A percentile compares a stretch with the other conserved stretches of the same genome.
phyloP scores from a whole-genome alignment of 2,888 invertebrate genomes.

The Stenolophus ochropezus region DNA sequence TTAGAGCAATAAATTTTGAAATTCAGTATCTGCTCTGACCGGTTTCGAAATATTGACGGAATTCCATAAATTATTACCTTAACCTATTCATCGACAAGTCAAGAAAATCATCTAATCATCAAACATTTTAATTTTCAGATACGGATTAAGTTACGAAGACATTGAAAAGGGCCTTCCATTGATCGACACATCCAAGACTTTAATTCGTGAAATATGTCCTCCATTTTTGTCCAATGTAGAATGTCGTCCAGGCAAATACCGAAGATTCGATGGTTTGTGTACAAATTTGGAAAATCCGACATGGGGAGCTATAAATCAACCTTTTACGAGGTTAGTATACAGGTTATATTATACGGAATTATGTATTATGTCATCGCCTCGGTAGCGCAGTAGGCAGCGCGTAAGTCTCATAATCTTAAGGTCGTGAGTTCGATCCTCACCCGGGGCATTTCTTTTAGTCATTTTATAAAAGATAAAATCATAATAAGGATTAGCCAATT shows the following conservation, averaged over 20 bases:
- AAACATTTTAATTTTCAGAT: conserved; percentile 79
- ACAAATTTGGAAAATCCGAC: conserved; percentile 92
- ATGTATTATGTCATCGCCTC: conserved; percentile 74
- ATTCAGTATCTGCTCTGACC: no score
- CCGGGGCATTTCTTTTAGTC: conserved; percentile 80
- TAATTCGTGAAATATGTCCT: conserved; percentile 90
- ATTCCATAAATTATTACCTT: no score
- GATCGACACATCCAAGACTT: conserved; percentile 91
- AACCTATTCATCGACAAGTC: no score
- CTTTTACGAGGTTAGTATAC: conserved; percentile 83
- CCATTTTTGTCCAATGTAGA: conserved; percentile 91
- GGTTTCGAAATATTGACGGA: no score
- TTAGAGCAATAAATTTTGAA: no score
- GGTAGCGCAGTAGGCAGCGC: conserved; percentile 93
- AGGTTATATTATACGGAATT: neutral
- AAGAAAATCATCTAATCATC: no score
- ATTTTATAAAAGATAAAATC: conserved; percentile 18
- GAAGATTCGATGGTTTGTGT: conserved; percentile 90
- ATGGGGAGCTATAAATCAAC: conserved; percentile 90
- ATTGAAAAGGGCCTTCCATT: conserved; percentile 90
- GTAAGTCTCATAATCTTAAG: conserved; percentile 95
- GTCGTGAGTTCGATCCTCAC: conserved; percentile 97
- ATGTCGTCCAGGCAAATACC: conserved; percentile 91
- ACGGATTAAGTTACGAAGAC: conserved; percentile 89
- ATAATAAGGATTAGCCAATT: neutral